Evolutionary conservation across 2,797 vertebrate species (phyloP).

Genomic region (Antennarius maculatus): DNA sequence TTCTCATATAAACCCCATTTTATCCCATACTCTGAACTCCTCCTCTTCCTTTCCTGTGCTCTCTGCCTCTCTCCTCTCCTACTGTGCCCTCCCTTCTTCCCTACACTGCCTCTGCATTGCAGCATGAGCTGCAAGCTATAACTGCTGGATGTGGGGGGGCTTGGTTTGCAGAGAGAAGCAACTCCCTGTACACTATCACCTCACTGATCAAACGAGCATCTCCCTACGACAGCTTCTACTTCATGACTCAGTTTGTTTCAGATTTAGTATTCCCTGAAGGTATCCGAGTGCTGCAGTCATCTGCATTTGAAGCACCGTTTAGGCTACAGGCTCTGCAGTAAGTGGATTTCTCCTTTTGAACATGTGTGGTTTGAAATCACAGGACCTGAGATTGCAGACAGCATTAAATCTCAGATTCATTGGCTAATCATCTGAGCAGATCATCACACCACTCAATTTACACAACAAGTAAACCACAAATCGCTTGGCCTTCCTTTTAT

Average conservation of each 20-base stretch:
- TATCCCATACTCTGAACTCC: slow-evolving; percentile 22
- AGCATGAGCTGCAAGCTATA: slow-evolving; percentile 69
- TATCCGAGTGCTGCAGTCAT: slow-evolving; percentile 52
- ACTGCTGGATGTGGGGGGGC: slow-evolving; percentile 44
- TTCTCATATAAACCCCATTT: slow-evolving; percentile 23
- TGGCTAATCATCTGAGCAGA: slow-evolving; percentile 18
- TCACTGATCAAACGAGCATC: slow-evolving; percentile 47
- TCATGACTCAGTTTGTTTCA: slow-evolving; percentile 61
- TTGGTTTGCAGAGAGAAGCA: slow-evolving; percentile 51
- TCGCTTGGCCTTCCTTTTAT: not conserved
- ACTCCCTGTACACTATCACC: slow-evolving; percentile 44
- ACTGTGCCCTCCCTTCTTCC: slow-evolving; percentile 43
- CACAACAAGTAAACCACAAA: not conserved
- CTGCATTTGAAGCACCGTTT: slow-evolving; percentile 57
- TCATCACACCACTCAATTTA: not conserved
- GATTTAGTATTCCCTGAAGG: slow-evolving; percentile 51
- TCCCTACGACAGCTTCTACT: slow-evolving; percentile 45
- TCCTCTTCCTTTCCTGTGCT: slow-evolving; percentile 19
- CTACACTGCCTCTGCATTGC: slow-evolving; percentile 83
- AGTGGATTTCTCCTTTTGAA: slow-evolving; percentile 6
- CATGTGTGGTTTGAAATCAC: slow-evolving; percentile 31
- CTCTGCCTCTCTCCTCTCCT: slow-evolving; percentile 21
- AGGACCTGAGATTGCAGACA: slow-evolving; percentile 16
- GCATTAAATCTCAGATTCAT: slow-evolving; percentile 41
- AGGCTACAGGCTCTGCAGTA: slow-evolving; percentile 41